Base-by-base conservation (phyloP, 2,888 invertebrate genomes). In the Spisula solida region DNA sequence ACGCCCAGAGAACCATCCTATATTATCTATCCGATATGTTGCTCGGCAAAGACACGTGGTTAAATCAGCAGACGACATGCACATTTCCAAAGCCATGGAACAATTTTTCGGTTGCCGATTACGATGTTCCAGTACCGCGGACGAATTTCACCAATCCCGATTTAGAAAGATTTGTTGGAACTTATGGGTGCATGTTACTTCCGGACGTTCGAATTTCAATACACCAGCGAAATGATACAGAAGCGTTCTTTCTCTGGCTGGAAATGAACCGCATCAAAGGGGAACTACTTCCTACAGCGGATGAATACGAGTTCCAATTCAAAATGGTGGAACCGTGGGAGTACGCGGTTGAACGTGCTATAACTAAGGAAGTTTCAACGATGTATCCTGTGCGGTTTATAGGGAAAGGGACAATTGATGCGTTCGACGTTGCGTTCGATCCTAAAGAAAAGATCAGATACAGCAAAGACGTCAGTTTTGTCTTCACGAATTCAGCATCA, bases 281-380 rank as follows among this genome's bases (percentile, higher is more conserved):
- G 14, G 86, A 86, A 47, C 70, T 92, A 29, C 81, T 86, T 51
- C 89, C 88, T 20, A 86, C 84, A 5, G 56, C 75, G 48, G 47
- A 85, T 1, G 47, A 10, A 10, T 82, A 87, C 18, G 41, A 51
- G 4, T 90, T 92, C 75, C 20, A 60, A 20, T 86, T 92, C 34
- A 78, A 88, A 75, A 82, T 92, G 70, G 80, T 79, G 1, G 85
- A 88, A 0, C 92, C 92, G 6, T 92, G 91, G 92, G 92, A 92
- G 75, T 90, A 85, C 81, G 92, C 90, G 0, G 79, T 90, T 14
- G 88, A 90, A 56, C 78, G 85, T 20, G 70, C 78, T 1, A 16
- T 85, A 2, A 82, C 20, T 51, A 85, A 88, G 25, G 83, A 85
- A 2, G 80, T 66, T n/a, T 84, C 86, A 1, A 25, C 60, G 0